phyloP scores from a whole-genome alignment of 2,113 vertebrate genomes.

The Australoheros scitulus region DNA sequence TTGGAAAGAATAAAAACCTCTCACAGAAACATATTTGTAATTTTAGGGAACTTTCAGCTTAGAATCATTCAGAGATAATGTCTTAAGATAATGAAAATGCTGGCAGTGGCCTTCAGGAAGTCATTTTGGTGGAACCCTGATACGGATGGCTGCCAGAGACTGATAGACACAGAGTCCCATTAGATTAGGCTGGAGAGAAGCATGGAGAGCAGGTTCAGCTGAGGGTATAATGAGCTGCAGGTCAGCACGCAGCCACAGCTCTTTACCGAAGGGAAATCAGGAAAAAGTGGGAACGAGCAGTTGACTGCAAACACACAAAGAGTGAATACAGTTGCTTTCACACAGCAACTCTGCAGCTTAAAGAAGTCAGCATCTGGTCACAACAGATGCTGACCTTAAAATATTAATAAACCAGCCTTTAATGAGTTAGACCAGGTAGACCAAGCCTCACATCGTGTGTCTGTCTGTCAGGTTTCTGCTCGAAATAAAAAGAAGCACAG shows the following conservation, averaged over 20 bases:
- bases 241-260: constrained; percentile 35
- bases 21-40: constrained; percentile 11
- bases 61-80: constrained; percentile 29
- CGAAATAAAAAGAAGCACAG: background rate
- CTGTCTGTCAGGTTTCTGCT: background rate
- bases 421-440: fast-evolving
- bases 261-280: constrained; percentile 48
- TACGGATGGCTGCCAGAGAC: constrained; percentile 38
- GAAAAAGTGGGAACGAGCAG: constrained; percentile 36
- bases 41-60: constrained; percentile 18
- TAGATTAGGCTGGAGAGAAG: constrained; percentile 44
- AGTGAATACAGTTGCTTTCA: background rate
- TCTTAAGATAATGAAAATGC: constrained; percentile 39
- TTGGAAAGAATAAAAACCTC: background rate
- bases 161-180: constrained; percentile 49
- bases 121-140: constrained; percentile 45
- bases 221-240: constrained; percentile 59
- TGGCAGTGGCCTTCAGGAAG: constrained; percentile 32
- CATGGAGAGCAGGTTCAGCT: constrained; percentile 49
- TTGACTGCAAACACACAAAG: constrained; percentile 21
- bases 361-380: constrained; percentile 41
- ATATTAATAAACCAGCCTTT: background rate
- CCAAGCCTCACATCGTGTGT: background rate
- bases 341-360: constrained; percentile 35
- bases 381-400: background rate